Conservation (phyloP, 2,888 invertebrate species). For the Pachymerium ferrugineum region DNA sequence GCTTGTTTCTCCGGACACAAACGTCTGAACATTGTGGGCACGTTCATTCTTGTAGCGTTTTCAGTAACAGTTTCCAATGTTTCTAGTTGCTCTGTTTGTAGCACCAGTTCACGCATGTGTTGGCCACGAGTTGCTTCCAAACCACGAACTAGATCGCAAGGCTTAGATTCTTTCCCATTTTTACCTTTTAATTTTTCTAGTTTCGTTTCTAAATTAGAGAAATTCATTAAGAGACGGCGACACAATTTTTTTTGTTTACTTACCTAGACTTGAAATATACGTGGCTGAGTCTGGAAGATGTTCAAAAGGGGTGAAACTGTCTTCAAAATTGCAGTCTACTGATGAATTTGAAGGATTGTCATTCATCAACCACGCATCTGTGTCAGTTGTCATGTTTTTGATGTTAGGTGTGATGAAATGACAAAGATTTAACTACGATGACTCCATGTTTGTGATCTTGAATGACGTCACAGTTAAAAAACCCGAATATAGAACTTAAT, state of each 20-base stretch:
- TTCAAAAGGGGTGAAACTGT: not conserved
- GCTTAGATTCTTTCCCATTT: not conserved
- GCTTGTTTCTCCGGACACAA: not conserved
- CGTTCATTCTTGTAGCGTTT: not conserved
- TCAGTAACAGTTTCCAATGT: not conserved
- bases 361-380: not conserved
- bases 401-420: no score
- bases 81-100: not conserved
- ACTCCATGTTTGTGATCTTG: no score
- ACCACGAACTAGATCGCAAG: not conserved
- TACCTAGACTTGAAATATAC: not conserved
- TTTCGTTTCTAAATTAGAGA: not conserved
- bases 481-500: no score
- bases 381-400: not conserved
- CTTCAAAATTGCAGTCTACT: not conserved
- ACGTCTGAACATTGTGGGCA: not conserved
- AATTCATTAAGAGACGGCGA: not conserved
- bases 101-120: not conserved
- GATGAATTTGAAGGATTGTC: not conserved
- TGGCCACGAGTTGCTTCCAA: not conserved
- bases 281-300: not conserved
- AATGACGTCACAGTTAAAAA: not conserved
- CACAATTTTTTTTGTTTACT: not conserved
- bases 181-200: not conserved
- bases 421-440: not conserved